Base-by-base conservation (phyloP, 2,888 invertebrate species). In the Andricus quercusramuli region DNA sequence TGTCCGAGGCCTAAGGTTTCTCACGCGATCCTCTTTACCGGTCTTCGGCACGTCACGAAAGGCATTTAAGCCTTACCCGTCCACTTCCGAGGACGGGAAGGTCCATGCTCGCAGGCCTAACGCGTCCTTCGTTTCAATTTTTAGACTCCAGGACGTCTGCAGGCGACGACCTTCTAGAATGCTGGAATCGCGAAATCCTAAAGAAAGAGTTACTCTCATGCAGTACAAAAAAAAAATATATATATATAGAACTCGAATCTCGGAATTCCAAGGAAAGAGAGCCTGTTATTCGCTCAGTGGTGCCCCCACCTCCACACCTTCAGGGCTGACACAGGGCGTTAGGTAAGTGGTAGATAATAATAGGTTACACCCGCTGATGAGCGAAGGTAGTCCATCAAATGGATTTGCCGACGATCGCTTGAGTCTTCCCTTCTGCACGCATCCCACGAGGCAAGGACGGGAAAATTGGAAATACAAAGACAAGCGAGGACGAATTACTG, bases 321-420 rank as follows among this genome's bases (percentile, higher is more conserved):
- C 83, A 80, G 81, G 81, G 88, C 91, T 92, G 91, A 91, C 91
- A 91, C 87, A 89, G 88, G 86, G 90, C 89, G 90, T 91, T 91
- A 91, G 91, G 89, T 92, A 92, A 92, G 92, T 92, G 92, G 91
- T 89, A 90, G 91, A 92, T 92, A 92, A 92, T 92, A 88, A 92
- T 92, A 91, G 91, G 92, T 92, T 92, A 91, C 92, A 92, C 91
- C 90, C 89, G 89, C 89, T 90, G 91, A 91, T 91, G 90, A 91
- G 86, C 87, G 85, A 89, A 89, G 90, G 89, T 88, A 88, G 88
- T 90, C 88, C 85, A 88, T 90, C 89, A 88, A 86, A 87, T 85
- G 86, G 85, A 81, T 84, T 79, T 77, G 84, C 83, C 84, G 87
- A 83, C 85, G 85, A 85, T 85, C 83, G 84, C 85, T 80, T 78